Conservation (phyloP, 2,888 invertebrate genomes). For the Macaria liturata region DNA sequence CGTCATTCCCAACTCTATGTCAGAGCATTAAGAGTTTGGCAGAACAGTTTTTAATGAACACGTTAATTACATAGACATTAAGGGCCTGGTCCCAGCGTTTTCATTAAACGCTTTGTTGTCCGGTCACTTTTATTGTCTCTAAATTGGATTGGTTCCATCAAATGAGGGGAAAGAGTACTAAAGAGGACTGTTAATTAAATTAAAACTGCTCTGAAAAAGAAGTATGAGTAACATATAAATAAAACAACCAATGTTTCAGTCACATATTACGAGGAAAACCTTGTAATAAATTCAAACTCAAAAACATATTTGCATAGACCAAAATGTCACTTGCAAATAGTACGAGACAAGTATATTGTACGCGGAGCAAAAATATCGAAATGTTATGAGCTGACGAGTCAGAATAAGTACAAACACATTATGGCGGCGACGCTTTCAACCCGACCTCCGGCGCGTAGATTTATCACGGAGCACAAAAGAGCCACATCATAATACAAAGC, state of each 20-base stretch:
- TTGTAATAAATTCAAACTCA: conserved; percentile 7
- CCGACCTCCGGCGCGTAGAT: conserved; percentile 30
- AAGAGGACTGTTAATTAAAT: conserved; percentile 11
- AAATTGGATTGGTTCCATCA: conserved; percentile 26
- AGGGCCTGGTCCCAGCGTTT: conserved; percentile 33
- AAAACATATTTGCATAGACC: conserved; percentile 3
- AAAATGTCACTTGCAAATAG: conserved; percentile 1
- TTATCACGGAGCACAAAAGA: conserved; percentile 31
- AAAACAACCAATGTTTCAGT: not conserved
- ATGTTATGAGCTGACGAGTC: conserved; percentile 12
- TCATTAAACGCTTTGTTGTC: conserved; percentile 34
- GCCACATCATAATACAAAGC: conserved; percentile 25
- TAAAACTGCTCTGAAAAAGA: not conserved
- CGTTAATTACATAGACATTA: conserved; percentile 32
- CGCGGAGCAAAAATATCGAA: not conserved
- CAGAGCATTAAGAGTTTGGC: conserved; percentile 5
- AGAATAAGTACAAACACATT: conserved; percentile 12
- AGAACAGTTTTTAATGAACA: conserved; percentile 3
- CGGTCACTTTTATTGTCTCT: conserved; percentile 31
- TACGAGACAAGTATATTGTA: too few species aligned
- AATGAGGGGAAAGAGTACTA: conserved; percentile 12
- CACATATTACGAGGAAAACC: conserved; percentile 5
- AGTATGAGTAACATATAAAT: not conserved
- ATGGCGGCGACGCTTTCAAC: conserved; percentile 26
- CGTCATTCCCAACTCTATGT: conserved; percentile 18